Conservation (phyloP, 2,113 vertebrate genomes). For the Odocoileus virginianus region DNA sequence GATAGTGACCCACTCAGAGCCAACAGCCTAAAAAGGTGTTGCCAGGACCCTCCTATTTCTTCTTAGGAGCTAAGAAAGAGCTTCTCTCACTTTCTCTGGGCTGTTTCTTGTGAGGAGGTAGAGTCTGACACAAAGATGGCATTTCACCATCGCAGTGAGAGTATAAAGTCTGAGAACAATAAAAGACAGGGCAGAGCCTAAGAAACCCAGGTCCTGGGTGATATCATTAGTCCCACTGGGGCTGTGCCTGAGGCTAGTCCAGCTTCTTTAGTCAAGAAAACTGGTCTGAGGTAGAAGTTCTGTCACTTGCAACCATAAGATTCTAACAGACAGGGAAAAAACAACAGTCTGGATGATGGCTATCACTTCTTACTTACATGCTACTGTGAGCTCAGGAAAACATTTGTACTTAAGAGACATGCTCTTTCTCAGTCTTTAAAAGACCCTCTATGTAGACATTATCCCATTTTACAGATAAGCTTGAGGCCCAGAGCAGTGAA, state of each 20-base stretch:
- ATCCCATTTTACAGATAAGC: background rate
- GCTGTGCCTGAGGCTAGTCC: too few relatives aligned
- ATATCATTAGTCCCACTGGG: too few relatives aligned
- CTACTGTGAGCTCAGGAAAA: background rate
- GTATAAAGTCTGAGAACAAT: background rate
- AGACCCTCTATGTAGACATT: background rate
- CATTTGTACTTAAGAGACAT: fast-evolving
- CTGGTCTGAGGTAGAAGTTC: background rate
- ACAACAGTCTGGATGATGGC: too few relatives aligned
- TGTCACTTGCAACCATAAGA: background rate
- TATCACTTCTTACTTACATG: too few relatives aligned
- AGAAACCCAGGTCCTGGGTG: background rate
- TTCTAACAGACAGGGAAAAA: background rate
- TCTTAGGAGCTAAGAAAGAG: background rate
- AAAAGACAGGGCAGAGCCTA: background rate
- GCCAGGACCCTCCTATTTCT: background rate
- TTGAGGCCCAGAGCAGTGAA: background rate
- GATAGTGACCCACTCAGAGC: background rate
- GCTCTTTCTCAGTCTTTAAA: background rate
- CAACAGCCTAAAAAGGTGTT: background rate
- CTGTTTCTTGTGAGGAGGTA: background rate
- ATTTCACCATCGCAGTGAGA: background rate
- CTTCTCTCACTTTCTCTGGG: background rate
- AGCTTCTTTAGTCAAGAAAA: background rate
- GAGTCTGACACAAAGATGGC: background rate